phyloP scores from a whole-genome alignment of 2,888 invertebrate genomes.

The Perithous albicinctus region DNA sequence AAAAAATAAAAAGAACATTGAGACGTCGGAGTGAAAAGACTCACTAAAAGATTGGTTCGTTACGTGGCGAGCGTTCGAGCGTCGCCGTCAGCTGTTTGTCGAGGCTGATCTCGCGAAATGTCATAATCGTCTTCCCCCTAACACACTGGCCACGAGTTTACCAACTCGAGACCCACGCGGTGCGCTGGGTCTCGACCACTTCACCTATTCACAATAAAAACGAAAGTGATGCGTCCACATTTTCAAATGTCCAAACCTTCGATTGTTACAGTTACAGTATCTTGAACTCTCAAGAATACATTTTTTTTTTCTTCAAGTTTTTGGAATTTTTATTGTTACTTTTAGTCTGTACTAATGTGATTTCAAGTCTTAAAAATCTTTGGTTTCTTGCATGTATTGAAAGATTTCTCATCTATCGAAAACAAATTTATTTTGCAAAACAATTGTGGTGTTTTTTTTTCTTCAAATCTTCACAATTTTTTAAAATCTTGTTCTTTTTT shows the following conservation, averaged over 20 bases:
- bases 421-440: too few species aligned
- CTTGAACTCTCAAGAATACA: not conserved
- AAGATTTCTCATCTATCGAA: too few species aligned
- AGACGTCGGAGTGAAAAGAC: not conserved
- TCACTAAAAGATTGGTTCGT: conserved; percentile 2
- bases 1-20: not conserved
- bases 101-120: conserved; percentile 44
- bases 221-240: not conserved
- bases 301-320: too few species aligned
- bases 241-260: not conserved
- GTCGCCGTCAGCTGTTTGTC: conserved; percentile 44
- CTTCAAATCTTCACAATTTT: too few species aligned
- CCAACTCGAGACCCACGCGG: conserved; percentile 29
- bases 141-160: conserved; percentile 49
- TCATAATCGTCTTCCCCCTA: conserved; percentile 43
- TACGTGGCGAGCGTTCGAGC: conserved; percentile 7
- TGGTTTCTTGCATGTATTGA: too few species aligned
- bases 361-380: not conserved
- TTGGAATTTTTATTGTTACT: too few species aligned
- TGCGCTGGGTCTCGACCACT: not conserved
- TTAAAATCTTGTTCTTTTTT: too few species aligned
- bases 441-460: too few species aligned
- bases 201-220: not conserved
- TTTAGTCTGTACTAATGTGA: not conserved
- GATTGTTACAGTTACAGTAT: not conserved